Conservation (phyloP, 1,140 invertebrate species). For the Geopemphigus sp. region DNA sequence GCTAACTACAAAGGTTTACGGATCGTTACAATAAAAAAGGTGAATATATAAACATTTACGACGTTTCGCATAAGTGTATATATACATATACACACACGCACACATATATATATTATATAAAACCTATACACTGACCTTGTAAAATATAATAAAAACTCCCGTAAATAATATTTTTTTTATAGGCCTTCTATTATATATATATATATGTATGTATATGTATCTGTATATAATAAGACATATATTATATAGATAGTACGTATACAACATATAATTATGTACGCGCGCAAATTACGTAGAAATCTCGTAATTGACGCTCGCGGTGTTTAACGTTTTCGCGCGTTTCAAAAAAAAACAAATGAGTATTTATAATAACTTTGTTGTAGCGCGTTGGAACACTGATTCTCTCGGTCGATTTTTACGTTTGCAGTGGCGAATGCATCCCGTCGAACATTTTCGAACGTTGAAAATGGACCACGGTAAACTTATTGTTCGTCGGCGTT, state of each 20-base stretch:
- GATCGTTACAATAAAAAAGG: conserved; percentile 76
- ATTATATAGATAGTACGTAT: too few species aligned
- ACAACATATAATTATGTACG: neutral
- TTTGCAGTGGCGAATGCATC: too few species aligned
- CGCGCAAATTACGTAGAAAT: neutral
- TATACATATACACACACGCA: neutral
- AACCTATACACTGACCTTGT: neutral
- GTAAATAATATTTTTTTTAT: neutral
- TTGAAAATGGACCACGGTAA: too few species aligned
- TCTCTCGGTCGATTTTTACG: too few species aligned
- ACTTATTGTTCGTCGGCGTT: too few species aligned
- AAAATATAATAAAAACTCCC: conserved; percentile 7
- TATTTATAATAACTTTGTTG: too few species aligned
- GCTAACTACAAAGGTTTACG: conserved; percentile 73
- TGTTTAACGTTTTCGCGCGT: neutral
- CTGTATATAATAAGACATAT: neutral
- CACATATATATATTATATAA: neutral
- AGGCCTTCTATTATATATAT: neutral
- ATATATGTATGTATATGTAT: neutral
- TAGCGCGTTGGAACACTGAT: too few species aligned
- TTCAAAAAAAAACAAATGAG: neutral
- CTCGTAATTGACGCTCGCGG: neutral
- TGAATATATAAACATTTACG: conserved; percentile 55
- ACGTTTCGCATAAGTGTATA: too few species aligned
- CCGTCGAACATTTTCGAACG: too few species aligned